Percentiles rank a stretch among this genome's conserved stretches.
Evolutionary conservation across 2,797 vertebrate species (phyloP).

Genomic region (Parambassis ranga): DNA sequence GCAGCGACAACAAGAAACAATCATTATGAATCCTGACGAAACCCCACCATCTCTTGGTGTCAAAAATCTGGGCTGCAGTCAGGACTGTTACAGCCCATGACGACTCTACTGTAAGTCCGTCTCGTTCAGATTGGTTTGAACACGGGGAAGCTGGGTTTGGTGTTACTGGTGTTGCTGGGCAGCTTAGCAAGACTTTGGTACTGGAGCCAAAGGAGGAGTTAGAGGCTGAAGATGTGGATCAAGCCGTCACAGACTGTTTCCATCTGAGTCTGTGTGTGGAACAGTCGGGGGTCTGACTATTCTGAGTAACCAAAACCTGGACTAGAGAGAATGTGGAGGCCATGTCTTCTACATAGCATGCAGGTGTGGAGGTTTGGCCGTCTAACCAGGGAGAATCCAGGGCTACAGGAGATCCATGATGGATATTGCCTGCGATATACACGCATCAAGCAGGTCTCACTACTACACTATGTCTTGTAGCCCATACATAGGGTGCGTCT

Average conservation of each 20-base stretch:
- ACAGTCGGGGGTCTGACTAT: conserved; percentile 5
- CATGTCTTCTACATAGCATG: conserved; percentile 25
- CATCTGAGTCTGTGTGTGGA: neutral
- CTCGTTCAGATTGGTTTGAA: conserved; percentile 3
- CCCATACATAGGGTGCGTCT: conserved; percentile 42
- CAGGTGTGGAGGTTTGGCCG: conserved; percentile 5
- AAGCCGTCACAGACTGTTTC: conserved; percentile 15
- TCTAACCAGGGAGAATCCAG: neutral
- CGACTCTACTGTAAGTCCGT: conserved; percentile 6
- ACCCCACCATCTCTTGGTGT: conserved; percentile 71
- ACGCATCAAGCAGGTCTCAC: neutral
- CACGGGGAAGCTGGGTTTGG: neutral
- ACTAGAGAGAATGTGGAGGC: conserved; percentile 16
- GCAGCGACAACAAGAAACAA: neutral
- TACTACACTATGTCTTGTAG: conserved; percentile 25
- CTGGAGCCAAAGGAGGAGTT: neutral
- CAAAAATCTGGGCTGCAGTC: conserved; percentile 24
- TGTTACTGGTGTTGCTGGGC: neutral
- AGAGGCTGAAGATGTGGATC: conserved; percentile 15
- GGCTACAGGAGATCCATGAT: too few relatives aligned
- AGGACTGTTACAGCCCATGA: conserved; percentile 17
- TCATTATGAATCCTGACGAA: conserved; percentile 34
- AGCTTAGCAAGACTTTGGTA: neutral
- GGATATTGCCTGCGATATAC: neutral
- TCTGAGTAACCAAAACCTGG: conserved; percentile 1